Conservation (phyloP, 2,888 invertebrate genomes). For the Hypena proboscidalis region DNA sequence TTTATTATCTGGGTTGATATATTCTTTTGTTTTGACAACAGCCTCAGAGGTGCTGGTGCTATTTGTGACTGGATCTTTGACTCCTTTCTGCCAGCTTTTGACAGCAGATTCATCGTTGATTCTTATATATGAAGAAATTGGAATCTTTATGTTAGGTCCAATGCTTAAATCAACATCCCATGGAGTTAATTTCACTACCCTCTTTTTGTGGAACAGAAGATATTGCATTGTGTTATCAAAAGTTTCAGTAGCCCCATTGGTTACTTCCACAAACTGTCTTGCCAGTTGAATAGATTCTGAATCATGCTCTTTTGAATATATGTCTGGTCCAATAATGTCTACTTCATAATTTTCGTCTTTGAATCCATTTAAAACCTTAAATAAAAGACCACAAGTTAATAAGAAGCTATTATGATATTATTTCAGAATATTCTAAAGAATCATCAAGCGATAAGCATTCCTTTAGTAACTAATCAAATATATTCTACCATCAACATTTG, state of each 20-base stretch:
- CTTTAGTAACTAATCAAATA: too few relatives aligned
- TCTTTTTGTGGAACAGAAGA: conserved; percentile 84
- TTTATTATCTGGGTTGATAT: conserved; percentile 76
- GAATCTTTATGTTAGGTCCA: conserved; percentile 86
- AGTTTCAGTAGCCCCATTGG: conserved; percentile 77
- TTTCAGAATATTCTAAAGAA: too few relatives aligned
- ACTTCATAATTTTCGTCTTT: conserved; percentile 84
- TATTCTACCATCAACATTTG: too few relatives aligned
- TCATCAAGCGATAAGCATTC: too few relatives aligned
- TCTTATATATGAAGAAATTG: conserved; percentile 84
- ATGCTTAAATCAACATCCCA: conserved; percentile 88
- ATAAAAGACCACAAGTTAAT: too few relatives aligned
- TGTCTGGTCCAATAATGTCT: conserved; percentile 86
- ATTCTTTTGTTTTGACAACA: conserved; percentile 58
- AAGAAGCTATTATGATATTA: too few relatives aligned
- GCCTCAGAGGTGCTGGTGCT: conserved; percentile 71
- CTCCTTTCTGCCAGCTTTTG: conserved; percentile 64
- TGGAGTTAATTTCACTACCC: conserved; percentile 75
- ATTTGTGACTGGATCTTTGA: conserved; percentile 70
- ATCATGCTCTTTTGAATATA: conserved; percentile 65
- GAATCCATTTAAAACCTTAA: conserved; percentile 81
- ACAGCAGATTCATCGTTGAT: conserved; percentile 78
- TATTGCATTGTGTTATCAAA: conserved; percentile 87
- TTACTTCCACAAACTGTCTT: conserved; percentile 68
- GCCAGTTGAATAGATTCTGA: conserved; percentile 60